phyloP scores from a whole-genome alignment of 2,888 invertebrate genomes.

The Cyrtodaria siliqua region DNA sequence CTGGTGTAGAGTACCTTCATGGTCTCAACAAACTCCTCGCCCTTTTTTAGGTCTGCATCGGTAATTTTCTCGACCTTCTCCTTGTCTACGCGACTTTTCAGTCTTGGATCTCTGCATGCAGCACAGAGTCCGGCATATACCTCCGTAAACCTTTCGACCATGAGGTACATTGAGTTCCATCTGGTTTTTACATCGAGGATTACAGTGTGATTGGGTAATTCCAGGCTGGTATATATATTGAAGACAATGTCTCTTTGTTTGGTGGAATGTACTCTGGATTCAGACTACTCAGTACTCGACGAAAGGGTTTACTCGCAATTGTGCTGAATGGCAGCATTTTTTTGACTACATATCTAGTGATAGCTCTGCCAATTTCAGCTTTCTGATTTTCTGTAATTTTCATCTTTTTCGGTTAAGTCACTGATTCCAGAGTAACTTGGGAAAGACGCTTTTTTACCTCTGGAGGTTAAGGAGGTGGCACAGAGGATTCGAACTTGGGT shows the following conservation, averaged over 20 bases:
- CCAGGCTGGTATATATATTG: constrained; percentile 15
- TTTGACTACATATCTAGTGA: constrained; percentile 13
- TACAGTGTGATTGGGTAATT: constrained; percentile 4
- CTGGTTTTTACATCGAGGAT: constrained; percentile 8
- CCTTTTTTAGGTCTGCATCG: constrained; percentile 8
- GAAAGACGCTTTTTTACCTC: background rate
- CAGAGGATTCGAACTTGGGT: background rate
- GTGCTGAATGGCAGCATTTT: constrained; percentile 8
- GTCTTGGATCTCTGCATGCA: constrained; percentile 12
- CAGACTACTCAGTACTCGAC: background rate
- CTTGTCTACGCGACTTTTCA: constrained; percentile 4
- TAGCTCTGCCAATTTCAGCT: background rate
- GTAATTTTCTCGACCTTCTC: constrained; percentile 13
- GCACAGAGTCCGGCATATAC: constrained; percentile 7
- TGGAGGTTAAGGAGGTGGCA: background rate
- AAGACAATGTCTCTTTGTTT: constrained; percentile 8
- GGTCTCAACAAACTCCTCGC: constrained; percentile 1
- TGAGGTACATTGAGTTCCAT: constrained; percentile 21
- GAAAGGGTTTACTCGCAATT: constrained; percentile 11
- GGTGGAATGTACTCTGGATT: constrained; percentile 16
- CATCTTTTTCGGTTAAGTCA: background rate
- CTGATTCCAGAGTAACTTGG: constrained; percentile 1
- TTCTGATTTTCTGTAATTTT: constrained; percentile 10
- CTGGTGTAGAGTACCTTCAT: constrained; percentile 10
- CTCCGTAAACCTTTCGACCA: constrained; percentile 9